A percentile compares a stretch with the other conserved stretches of the same genome.
phyloP scores from a whole-genome alignment of 1,140 invertebrate species.

The Drosophila paulistorum region DNA sequence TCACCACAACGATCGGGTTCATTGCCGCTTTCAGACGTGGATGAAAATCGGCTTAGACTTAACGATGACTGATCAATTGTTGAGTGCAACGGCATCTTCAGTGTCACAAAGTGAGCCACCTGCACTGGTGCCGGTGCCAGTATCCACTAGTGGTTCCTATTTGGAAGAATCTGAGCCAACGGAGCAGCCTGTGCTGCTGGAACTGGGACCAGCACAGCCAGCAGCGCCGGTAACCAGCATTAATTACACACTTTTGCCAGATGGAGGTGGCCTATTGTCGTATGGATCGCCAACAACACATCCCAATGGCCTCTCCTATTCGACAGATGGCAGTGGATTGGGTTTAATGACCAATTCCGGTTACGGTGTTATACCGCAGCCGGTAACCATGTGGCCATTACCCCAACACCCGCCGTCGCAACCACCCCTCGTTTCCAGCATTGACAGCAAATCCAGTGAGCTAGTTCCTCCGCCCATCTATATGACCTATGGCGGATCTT shows the following conservation, averaged over 20 bases:
- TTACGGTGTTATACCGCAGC: slow-evolving; percentile 69
- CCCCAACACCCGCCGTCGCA: slow-evolving; percentile 22
- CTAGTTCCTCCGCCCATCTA: slow-evolving; percentile 75
- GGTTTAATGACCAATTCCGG: slow-evolving; percentile 37
- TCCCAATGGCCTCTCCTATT: slow-evolving; percentile 42
- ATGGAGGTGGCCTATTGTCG: slow-evolving; percentile 50
- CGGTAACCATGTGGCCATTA: slow-evolving; percentile 66
- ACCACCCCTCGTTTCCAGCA: slow-evolving; percentile 2
- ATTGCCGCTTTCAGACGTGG: slow-evolving; percentile 42
- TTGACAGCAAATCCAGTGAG: slow-evolving; percentile 52
- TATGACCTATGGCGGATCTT: slow-evolving; percentile 54
- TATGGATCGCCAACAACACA: slow-evolving; percentile 31
- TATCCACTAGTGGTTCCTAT: slow-evolving; percentile 55
- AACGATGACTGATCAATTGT: slow-evolving; percentile 74
- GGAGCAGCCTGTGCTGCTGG: slow-evolving; percentile 70
- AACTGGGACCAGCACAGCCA: slow-evolving; percentile 57
- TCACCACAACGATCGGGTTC: slow-evolving; percentile 22
- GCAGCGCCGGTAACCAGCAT: slow-evolving; percentile 29
- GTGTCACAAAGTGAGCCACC: slow-evolving; percentile 49
- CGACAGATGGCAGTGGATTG: slow-evolving; percentile 45
- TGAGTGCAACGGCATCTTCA: slow-evolving; percentile 50
- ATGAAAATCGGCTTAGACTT: slow-evolving; percentile 51
- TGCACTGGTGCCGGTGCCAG: slow-evolving; percentile 56
- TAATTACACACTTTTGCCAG: slow-evolving; percentile 55
- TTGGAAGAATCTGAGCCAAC: slow-evolving; percentile 42